Conservation (phyloP, 2,888 invertebrate genomes). For the Arge pagana region DNA sequence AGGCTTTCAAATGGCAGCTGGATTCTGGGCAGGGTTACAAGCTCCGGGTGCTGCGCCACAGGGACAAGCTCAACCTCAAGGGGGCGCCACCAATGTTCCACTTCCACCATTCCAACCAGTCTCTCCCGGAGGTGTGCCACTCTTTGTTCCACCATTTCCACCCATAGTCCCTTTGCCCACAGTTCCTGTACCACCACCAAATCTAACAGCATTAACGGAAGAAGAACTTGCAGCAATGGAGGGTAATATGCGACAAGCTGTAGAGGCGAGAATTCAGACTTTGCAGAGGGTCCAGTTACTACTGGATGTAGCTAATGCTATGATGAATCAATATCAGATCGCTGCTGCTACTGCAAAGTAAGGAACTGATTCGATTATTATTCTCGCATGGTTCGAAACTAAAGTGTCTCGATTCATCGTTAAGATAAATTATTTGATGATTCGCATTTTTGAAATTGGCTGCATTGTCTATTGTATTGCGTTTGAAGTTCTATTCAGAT, state of each 20-base stretch:
- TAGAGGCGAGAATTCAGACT: conserved; percentile 88
- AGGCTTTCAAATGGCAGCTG: conserved; percentile 40
- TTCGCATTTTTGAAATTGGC: not conserved
- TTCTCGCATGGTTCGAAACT: not conserved
- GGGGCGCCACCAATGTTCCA: conserved; percentile 31
- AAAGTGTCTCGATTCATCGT: not conserved
- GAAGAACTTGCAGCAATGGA: conserved; percentile 90
- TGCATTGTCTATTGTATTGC: not conserved
- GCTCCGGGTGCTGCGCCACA: conserved; percentile 27
- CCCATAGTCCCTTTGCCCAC: conserved; percentile 66
- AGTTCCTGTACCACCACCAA: conserved; percentile 78
- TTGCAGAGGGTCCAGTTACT: conserved; percentile 84
- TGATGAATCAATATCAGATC: conserved; percentile 92
- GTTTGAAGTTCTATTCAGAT: too few relatives aligned
- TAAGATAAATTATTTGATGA: too few relatives aligned
- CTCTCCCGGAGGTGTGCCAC: conserved; percentile 47
- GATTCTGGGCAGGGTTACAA: conserved; percentile 46
- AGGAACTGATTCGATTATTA: conserved; percentile 32
- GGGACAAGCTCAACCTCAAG: conserved; percentile 28
- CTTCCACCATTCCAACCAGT: conserved; percentile 41
- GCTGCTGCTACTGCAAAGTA: conserved; percentile 63
- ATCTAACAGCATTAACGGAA: conserved; percentile 74
- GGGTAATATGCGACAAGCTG: conserved; percentile 81
- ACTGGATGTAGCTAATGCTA: conserved; percentile 88
- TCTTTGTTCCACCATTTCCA: conserved; percentile 63